Evolutionary conservation across 1,140 invertebrate genomes (phyloP), one percentile per base, ranked within the genome.

Genomic region (Orchestia grillus): DNA sequence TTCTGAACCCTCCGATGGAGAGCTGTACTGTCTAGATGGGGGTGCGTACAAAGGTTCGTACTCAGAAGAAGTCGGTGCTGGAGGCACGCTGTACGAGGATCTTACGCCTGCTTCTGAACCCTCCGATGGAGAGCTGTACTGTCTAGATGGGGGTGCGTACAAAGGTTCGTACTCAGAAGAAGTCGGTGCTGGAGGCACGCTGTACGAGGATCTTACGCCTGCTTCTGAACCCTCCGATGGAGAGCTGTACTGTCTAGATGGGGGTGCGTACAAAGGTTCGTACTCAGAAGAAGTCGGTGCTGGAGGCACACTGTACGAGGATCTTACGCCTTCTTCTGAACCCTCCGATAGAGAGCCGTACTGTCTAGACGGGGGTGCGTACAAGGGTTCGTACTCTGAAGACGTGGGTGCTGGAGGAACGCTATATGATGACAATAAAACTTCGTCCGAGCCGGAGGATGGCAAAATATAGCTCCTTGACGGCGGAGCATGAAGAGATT

Each of bases 161-260:
- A 94, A 94, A 44, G 92, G 92, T 94, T 94, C 92, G 40, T 94
- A 94, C 44, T 94, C 92, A 36, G 92, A 94, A 1, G 92, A 94
- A 8, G 43, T 45, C 8, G 43, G 43, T n/a, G 92, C 92, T 19
- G 92, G 92, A 3, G 44, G 92, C 8, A 47, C 44, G n/a, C 92
- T 94, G 40, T 94, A 94, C 36, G 92, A 94, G 11, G 92, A 94
- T 23, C 28, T 8, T 45, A 36, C 44, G 6, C 0, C 44, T 94
- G 45, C 44, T 47, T 45, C 43, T 28, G 92, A 94, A 94, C 44
- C 44, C 1, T 40, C 92, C 41, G 19, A 45, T 3, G 92, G 92
- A 44, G 44, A 44, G 8, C 6, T 23, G 36, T 94, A 94, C 0
- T 11, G 1, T 11, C 44, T 94, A 28, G 43, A 6, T 28, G 92